phyloP scores from a whole-genome alignment of 1,140 invertebrate genomes.

The Dendrolimus punctatus region DNA sequence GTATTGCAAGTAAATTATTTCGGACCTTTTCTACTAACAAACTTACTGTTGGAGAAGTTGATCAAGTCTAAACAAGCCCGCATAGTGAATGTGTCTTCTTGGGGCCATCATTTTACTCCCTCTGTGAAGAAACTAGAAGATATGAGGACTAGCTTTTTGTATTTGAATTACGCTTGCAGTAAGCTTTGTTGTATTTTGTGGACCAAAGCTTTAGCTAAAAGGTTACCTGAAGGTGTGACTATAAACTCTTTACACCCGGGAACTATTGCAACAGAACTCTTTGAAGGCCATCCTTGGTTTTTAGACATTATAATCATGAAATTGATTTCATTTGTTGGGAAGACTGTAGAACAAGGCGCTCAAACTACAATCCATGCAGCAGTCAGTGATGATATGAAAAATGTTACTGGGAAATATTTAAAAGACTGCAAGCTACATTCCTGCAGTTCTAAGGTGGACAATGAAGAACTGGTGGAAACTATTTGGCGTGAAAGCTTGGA shows the following conservation, averaged over 20 bases:
- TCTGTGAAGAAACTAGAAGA: constrained; percentile 75
- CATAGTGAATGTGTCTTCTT: constrained; percentile 80
- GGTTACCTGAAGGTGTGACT: constrained; percentile 71
- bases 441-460: constrained; percentile 12
- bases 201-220: constrained; percentile 73
- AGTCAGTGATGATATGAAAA: constrained; percentile 30
- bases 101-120: constrained; percentile 69
- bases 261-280: constrained; percentile 72
- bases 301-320: constrained; percentile 4
- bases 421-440: constrained; percentile 27
- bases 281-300: constrained; percentile 55
- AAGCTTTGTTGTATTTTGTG: constrained; percentile 82
- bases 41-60: constrained; percentile 74
- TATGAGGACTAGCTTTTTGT: constrained; percentile 66
- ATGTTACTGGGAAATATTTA: constrained; percentile 54
- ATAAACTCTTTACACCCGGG: constrained; percentile 75
- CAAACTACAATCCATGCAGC: constrained; percentile 74
- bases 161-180: constrained; percentile 74
- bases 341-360: constrained; percentile 75
- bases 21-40: constrained; percentile 78
- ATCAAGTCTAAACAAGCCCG: constrained; percentile 65
- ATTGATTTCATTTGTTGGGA: constrained; percentile 52
- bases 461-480: constrained; percentile 29
- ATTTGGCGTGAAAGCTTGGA: constrained; percentile 24
- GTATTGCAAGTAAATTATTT: constrained; percentile 79